Base-by-base conservation (phyloP, 2,797 vertebrate genomes). In the Micropoecilia bifurca region DNA sequence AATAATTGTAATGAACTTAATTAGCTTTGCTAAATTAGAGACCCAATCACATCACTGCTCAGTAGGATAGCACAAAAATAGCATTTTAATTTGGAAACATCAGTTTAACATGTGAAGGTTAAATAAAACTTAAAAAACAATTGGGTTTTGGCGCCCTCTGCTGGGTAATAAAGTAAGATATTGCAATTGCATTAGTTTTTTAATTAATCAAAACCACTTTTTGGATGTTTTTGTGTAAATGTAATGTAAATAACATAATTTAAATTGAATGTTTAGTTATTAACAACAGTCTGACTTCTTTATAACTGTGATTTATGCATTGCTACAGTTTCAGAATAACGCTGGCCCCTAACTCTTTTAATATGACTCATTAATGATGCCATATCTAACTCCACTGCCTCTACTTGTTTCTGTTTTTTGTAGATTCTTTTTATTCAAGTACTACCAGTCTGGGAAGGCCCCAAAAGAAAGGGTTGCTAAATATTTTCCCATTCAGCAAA, bases 381-480 rank as follows among this genome's bases (percentile, higher is more conserved):
- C 36, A 63, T 69, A 25, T 75, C 30, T 36, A 50, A 57, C 10
- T 61, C 18, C 5, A 16, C 39, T 71, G 0, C 6, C 55, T 28
- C 57, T 69, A n/a, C 63, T 73, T 25, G 33, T 76, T n/a, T 71
- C 43, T 71, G 28, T 85, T 69, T 77, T 83, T 69, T 46, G 57
- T 93, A 98, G 98, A 97, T 80, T 94, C 95, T 47, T 89, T 95
- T 80, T 79, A 80, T 82, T 96, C 96, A 73, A 89, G 95, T 80
- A 95, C 96, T 74, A 82, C 93, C 78, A 96, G 92, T 92, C 79
- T 93, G 80, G 93, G 85, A 72, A 95, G 92, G 78, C 83, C 92
- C 61, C 97, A 97, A 85, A 99, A 97, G 92, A 98, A 96, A 91
- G 96, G 97, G 47, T 89, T 99, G 47, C 92, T 98, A 87, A 97